A percentile compares a stretch with the other conserved stretches of the same genome.
Evolutionary conservation across 2,888 invertebrate genomes (phyloP).

Genomic region (Prosopocoilus inquinatus): DNA sequence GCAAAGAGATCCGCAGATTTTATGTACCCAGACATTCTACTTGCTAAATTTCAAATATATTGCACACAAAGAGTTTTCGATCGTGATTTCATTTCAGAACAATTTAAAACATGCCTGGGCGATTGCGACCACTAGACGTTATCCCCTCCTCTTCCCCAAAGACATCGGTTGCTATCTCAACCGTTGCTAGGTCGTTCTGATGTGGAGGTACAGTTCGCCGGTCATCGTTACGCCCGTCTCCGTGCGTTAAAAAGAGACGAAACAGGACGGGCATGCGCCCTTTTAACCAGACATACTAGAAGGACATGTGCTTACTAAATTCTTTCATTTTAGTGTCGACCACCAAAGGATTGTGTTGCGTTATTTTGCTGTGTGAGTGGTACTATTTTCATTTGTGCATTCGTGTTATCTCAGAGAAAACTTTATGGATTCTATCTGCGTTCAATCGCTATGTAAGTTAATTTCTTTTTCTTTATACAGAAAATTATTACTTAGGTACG

Average conservation of each 20-base stretch:
- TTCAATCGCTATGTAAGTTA: no score
- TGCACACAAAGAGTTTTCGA: conserved; percentile 10
- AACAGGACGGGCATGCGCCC: conserved; percentile 18
- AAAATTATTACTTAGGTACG: no score
- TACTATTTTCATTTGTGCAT: not conserved
- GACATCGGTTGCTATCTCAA: conserved; percentile 24
- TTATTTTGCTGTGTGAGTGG: not conserved
- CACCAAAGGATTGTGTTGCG: conserved; percentile 55
- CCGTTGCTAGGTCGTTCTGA: conserved; percentile 18
- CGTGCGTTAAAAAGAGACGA: conserved; percentile 7
- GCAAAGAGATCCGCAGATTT: no score
- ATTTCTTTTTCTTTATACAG: no score
- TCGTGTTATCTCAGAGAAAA: not conserved
- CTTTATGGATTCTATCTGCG: no score
- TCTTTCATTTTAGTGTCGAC: conserved; percentile 99
- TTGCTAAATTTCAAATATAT: conserved; percentile 11
- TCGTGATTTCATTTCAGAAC: conserved; percentile 9
- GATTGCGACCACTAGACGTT: conserved; percentile 9
- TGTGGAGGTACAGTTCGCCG: conserved; percentile 3
- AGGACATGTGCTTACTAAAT: conserved; percentile 99
- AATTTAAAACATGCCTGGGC: not conserved
- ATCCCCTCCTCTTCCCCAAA: conserved; percentile 21
- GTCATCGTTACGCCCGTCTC: conserved; percentile 4
- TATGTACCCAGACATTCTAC: not conserved
- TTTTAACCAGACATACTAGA: conserved; percentile 99